Conservation (phyloP, 2,113 vertebrate genomes). For the Chamaetylas fuelleborni region DNA sequence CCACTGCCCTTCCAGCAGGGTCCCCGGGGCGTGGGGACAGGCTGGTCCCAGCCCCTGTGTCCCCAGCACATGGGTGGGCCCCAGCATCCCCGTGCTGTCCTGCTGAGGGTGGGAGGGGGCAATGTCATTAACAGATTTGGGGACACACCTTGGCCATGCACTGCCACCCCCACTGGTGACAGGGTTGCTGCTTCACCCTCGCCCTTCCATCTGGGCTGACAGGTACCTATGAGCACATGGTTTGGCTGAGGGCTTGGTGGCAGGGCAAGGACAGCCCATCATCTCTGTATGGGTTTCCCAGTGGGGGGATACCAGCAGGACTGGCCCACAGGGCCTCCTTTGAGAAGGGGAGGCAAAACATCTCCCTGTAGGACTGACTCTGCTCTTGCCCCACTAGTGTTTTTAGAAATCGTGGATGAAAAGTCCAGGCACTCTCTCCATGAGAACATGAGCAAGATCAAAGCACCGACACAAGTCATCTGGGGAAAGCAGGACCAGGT, state of each 20-base stretch:
- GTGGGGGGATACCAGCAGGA: not conserved
- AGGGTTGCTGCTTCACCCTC: not conserved
- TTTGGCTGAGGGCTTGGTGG: not conserved
- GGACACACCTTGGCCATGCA: fast-evolving
- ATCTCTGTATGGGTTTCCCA: not conserved
- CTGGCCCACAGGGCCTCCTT: not conserved
- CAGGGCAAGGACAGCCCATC: not conserved
- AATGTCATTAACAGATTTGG: not conserved
- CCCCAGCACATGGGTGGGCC: not conserved
- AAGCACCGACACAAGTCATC: slow-evolving; percentile 84
- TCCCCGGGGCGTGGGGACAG: fast-evolving
- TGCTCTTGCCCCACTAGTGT: slow-evolving; percentile 75
- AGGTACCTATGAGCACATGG: not conserved
- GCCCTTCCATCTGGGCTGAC: not conserved
- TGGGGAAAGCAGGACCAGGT: slow-evolving; percentile 97
- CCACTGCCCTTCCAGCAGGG: not conserved
- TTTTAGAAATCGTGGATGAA: slow-evolving; percentile 82
- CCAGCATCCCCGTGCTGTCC: not conserved
- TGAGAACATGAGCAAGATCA: slow-evolving; percentile 86
- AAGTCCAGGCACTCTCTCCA: slow-evolving; percentile 84
- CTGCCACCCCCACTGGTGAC: fast-evolving
- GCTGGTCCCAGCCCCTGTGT: fast-evolving
- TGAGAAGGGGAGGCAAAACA: not conserved
- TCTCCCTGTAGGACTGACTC: not conserved
- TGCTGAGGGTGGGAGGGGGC: not conserved